Percentiles rank a stretch among this genome's conserved stretches.
These are phyloP conservation scores for Hippoglossus stenolepis DNA, from an alignment of 2,113 vertebrate genomes.

Conservation along the genomic window DNA sequence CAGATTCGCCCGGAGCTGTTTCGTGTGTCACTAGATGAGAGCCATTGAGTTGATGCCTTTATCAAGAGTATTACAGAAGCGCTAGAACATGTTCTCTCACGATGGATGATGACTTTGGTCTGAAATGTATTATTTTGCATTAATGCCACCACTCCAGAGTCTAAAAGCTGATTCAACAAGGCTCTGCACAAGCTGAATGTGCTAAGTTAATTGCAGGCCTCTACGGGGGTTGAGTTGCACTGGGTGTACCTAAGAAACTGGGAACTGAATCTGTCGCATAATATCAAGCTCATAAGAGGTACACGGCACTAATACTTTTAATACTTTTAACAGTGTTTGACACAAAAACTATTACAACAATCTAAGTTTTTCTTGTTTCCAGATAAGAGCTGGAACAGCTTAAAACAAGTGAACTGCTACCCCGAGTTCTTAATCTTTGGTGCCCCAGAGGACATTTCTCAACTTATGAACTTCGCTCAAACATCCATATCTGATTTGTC, in stretches of 20 bases:
- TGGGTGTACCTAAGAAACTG: conserved; percentile 5
- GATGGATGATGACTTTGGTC: background rate
- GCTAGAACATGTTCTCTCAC: background rate
- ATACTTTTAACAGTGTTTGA: background rate
- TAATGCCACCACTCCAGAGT: conserved; percentile 8
- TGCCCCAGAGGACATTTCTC: conserved; percentile 33
- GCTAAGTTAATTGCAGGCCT: background rate
- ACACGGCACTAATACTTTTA: background rate
- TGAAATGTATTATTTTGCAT: conserved; percentile 1
- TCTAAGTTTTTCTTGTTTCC: background rate
- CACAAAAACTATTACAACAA: conserved; percentile 1
- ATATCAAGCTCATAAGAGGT: background rate
- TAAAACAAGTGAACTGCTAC: conserved; percentile 8
- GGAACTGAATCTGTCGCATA: conserved; percentile 1
- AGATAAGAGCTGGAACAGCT: background rate
- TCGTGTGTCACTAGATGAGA: conserved; percentile 1
- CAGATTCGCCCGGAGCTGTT: conserved; percentile 5
- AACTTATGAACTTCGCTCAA: conserved; percentile 40
- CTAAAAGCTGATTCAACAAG: background rate
- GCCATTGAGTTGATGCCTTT: conserved; percentile 12
- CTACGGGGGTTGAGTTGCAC: conserved; percentile 1
- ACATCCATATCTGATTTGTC: conserved; percentile 54
- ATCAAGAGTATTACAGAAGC: background rate
- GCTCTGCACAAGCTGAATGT: conserved; percentile 13
- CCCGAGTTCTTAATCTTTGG: background rate